Percentiles rank a stretch among this genome's conserved stretches.
Conservation (phyloP, 2,113 vertebrate species). For the Ailuropoda melanoleuca region DNA sequence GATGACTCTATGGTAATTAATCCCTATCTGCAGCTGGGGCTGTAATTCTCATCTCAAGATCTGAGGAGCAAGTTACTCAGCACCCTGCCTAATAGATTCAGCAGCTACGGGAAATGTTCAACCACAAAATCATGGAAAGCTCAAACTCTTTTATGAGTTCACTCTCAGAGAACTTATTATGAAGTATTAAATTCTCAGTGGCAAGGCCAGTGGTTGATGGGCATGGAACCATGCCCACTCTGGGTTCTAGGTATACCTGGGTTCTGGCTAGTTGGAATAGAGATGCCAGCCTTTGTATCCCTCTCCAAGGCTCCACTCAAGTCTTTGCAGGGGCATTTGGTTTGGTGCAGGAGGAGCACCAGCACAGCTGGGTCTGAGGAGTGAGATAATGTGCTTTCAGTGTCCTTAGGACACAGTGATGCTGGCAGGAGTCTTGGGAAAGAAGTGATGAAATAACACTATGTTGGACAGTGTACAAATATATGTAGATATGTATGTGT, state of each 20-base stretch:
- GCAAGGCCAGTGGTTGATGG: background rate
- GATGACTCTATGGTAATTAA: background rate
- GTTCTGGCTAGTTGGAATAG: background rate
- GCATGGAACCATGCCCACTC: background rate
- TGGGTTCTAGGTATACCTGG: background rate
- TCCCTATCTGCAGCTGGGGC: background rate
- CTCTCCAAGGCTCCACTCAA: too few relatives aligned
- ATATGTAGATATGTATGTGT: too few relatives aligned
- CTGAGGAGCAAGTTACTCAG: background rate
- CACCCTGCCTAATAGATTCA: background rate
- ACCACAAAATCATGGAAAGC: background rate
- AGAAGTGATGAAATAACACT: too few relatives aligned
- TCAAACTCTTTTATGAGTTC: background rate
- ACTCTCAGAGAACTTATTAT: background rate
- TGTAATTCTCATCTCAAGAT: background rate
- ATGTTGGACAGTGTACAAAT: too few relatives aligned
- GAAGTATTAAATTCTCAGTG: slow-evolving; percentile 29
- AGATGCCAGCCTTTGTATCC: background rate
- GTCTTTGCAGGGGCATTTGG: too few relatives aligned
- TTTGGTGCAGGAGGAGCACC: too few relatives aligned
- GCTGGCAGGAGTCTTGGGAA: too few relatives aligned
- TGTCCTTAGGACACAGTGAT: too few relatives aligned
- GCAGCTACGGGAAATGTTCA: slow-evolving; percentile 43
- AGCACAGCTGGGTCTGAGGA: too few relatives aligned
- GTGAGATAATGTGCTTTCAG: too few relatives aligned